Conservation (phyloP, 2,888 invertebrate species). For the Rhimphoctona megacephalus region DNA sequence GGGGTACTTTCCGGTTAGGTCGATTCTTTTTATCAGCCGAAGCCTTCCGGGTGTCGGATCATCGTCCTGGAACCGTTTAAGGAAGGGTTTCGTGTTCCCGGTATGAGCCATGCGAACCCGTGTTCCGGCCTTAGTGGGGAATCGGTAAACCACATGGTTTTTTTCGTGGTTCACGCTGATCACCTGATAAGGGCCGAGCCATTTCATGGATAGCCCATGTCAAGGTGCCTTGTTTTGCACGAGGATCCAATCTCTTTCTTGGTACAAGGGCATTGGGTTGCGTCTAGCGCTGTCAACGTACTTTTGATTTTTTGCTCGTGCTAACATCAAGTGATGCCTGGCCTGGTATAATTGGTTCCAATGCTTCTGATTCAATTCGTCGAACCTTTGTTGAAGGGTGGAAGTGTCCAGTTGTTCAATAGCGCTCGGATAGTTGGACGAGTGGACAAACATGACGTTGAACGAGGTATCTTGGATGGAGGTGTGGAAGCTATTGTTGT, state of each 20-base stretch:
- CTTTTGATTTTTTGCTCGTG: slow-evolving; percentile 17
- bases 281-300: slow-evolving; percentile 19
- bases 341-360: slow-evolving; percentile 35
- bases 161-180: slow-evolving; percentile 26
- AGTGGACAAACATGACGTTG: slow-evolving; percentile 34
- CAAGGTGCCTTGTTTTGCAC: slow-evolving; percentile 2
- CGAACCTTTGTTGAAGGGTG: slow-evolving; percentile 31
- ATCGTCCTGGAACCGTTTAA: background rate
- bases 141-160: slow-evolving; percentile 21
- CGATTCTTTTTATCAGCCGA: slow-evolving; percentile 13
- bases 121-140: slow-evolving; percentile 12
- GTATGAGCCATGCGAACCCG: slow-evolving; percentile 14
- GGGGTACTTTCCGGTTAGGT: background rate
- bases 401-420: slow-evolving; percentile 28
- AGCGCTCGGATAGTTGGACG: slow-evolving; percentile 35
- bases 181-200: slow-evolving; percentile 21
- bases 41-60: background rate
- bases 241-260: slow-evolving; percentile 29
- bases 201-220: slow-evolving; percentile 27
- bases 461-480: slow-evolving; percentile 36
- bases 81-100: slow-evolving; percentile 32
- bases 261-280: slow-evolving; percentile 24
- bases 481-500: slow-evolving; percentile 33
- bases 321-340: slow-evolving; percentile 16
- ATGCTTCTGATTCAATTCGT: slow-evolving; percentile 14